Evolutionary conservation across 1,140 invertebrate genomes (phyloP), one percentile per base, ranked within the genome.

Genomic region (Drosophila sp.): DNA sequence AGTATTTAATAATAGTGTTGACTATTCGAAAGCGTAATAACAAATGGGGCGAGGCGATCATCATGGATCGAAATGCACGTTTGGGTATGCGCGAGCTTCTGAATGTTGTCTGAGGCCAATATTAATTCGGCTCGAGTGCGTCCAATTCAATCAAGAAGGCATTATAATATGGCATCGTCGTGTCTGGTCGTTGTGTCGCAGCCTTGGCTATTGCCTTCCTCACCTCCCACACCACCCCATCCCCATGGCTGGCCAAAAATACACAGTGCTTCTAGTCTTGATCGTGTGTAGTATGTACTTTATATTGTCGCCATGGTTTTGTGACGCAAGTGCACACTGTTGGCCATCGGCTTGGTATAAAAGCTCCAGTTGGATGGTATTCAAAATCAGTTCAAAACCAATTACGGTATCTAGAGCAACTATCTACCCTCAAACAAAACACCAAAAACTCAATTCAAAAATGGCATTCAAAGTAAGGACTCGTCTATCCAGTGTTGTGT

Each of bases 391-490:
- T 91, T 91, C 90, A 91, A 58, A 41, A 61, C 90, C 90, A 89
- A 77, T 76, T 90, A 76, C 86, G 90, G 90, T 91, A 91, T 91
- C 77, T 91, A 90, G 90, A 91, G 90, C 90, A 91, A 69, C 74
- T 58, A 67, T 62, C 11, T 54, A 67, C 56, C 66, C 67, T 58
- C 60, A 66, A 57, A 38, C 60, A 66, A 79, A 72, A 56, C 63
- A 61, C 58, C 25, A 27, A 17, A 1, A 25, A 50, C 70, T 60
- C 57, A 41, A 66, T 55, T 27, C 54, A 77, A 87, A 65, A 91
- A 91, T 91, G 90, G 90, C 90, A 80, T 91, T 91, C 86, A 91
- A 91, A 91, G 90, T 91, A 91, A 87, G 90, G 56, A 60, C 40
- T 27, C 41, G 50, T 50, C 1, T 7, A 56, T 55, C 47, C n/a